These are phyloP conservation scores for Saccopteryx leptura DNA, from an alignment of 2,113 vertebrate genomes.

Conservation along the genomic window DNA sequence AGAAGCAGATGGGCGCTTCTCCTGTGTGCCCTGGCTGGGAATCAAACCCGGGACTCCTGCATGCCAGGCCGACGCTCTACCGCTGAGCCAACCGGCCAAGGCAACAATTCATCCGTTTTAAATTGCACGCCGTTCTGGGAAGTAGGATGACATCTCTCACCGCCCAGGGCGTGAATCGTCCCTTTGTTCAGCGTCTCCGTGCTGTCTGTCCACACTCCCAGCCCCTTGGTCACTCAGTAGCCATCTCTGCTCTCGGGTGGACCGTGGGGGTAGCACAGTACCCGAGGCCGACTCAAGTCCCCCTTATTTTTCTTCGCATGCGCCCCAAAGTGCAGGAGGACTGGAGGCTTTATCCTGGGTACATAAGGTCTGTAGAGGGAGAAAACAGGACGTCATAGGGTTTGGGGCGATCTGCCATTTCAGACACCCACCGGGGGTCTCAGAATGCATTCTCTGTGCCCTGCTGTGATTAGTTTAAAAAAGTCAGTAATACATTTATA, in stretches of 20 bases:
- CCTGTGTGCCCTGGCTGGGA: too few species aligned
- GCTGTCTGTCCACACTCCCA: too few species aligned
- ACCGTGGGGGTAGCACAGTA: background rate
- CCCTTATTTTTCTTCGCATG: background rate
- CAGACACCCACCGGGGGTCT: background rate
- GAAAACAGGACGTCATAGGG: background rate
- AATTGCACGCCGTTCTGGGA: background rate
- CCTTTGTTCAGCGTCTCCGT: background rate
- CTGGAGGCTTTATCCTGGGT: accelerated
- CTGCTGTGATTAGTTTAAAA: background rate
- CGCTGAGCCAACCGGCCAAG: too few species aligned
- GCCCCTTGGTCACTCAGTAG: background rate
- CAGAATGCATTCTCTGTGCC: background rate
- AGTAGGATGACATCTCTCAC: background rate
- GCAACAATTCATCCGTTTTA: background rate
- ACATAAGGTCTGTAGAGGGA: too few species aligned
- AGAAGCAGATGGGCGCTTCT: too few species aligned
- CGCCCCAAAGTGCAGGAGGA: too few species aligned
- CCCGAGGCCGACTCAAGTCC: background rate
- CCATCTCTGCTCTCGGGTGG: background rate
- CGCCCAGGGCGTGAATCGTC: background rate
- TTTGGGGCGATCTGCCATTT: background rate
- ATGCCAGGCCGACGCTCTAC: too few species aligned
- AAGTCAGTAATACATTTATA: background rate
- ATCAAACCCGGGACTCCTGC: too few species aligned